Percentiles rank a stretch among this genome's conserved stretches.
phyloP scores from a whole-genome alignment of 2,113 vertebrate genomes.

The Micromys minutus region DNA sequence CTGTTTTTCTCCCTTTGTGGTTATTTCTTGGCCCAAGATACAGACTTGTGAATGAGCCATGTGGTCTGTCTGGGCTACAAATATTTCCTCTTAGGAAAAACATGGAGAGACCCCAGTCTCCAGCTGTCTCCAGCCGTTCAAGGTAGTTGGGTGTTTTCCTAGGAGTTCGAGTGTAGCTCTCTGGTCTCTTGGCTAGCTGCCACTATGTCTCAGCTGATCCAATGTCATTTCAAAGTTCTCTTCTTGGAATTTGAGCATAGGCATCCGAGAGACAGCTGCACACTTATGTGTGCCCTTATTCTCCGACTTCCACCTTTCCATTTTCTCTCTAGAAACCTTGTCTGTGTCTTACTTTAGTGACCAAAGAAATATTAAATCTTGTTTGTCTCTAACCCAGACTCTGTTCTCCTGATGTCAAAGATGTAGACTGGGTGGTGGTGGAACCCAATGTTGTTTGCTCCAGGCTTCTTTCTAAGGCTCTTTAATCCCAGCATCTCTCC shows the following conservation, averaged over 20 bases:
- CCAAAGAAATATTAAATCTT: not conserved
- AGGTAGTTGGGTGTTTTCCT: slow-evolving; percentile 16
- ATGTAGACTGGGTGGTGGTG: too few relatives aligned
- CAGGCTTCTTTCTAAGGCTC: not conserved
- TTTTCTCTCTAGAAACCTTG: not conserved
- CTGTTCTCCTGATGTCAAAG: not conserved
- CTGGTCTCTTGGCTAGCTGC: not conserved
- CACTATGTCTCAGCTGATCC: slow-evolving; percentile 13
- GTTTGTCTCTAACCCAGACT: not conserved
- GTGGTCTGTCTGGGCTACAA: slow-evolving; percentile 60
- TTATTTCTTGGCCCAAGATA: slow-evolving; percentile 35
- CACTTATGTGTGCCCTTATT: not conserved
- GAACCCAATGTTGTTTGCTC: not conserved
- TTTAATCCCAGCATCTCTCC: not conserved
- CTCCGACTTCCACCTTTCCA: not conserved
- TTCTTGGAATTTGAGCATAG: slow-evolving; percentile 29
- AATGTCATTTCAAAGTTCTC: not conserved
- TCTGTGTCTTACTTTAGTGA: not conserved
- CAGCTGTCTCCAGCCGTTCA: not conserved
- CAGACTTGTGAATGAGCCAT: not conserved
- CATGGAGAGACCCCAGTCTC: slow-evolving; percentile 53
- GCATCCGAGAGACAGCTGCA: not conserved
- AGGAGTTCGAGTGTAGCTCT: not conserved
- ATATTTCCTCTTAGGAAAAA: slow-evolving; percentile 61
- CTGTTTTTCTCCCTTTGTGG: slow-evolving; percentile 17